These are phyloP conservation scores for Drosophila pseudoobscura DNA, from an alignment of 1,140 invertebrate species.

Conservation along the genomic window DNA sequence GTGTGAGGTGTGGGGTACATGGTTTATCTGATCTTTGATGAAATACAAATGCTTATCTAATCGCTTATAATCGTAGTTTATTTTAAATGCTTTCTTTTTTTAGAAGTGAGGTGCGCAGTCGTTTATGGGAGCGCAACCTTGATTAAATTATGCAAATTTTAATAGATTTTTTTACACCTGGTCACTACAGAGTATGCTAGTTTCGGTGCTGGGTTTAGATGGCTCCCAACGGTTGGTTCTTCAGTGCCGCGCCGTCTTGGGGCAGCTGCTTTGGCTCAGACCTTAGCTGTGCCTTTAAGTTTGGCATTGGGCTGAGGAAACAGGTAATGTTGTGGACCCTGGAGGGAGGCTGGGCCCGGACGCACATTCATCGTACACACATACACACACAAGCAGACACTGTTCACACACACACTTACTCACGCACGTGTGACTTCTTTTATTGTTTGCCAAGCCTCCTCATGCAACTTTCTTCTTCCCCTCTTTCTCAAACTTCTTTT, in stretches of 20 bases:
- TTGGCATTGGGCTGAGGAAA: constrained; percentile 57
- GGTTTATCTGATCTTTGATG: not conserved
- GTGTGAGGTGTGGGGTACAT: not conserved
- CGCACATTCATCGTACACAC: constrained; percentile 12
- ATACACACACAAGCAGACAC: not conserved
- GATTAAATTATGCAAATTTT: not conserved
- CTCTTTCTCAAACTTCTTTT: not conserved
- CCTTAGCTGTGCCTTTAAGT: constrained; percentile 28
- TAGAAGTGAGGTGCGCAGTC: not conserved
- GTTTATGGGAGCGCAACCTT: not conserved
- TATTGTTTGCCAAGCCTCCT: constrained; percentile 32
- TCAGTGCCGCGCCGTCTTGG: not conserved
- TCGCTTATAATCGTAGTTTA: constrained; percentile 3
- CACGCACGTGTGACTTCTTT: constrained; percentile 21
- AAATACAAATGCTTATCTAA: constrained; percentile 17
- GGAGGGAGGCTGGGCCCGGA: constrained; percentile 46
- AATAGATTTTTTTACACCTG: not conserved
- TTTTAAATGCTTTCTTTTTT: not conserved
- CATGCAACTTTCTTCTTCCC: not conserved
- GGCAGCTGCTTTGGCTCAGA: constrained; percentile 44
- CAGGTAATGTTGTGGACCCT: constrained; percentile 39
- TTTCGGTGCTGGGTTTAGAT: not conserved
- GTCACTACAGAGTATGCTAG: constrained; percentile 16
- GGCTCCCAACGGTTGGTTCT: too few species aligned
- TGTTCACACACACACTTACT: not conserved